phyloP scores from a whole-genome alignment of 2,888 invertebrate species.

The Therioaphis trifolii region DNA sequence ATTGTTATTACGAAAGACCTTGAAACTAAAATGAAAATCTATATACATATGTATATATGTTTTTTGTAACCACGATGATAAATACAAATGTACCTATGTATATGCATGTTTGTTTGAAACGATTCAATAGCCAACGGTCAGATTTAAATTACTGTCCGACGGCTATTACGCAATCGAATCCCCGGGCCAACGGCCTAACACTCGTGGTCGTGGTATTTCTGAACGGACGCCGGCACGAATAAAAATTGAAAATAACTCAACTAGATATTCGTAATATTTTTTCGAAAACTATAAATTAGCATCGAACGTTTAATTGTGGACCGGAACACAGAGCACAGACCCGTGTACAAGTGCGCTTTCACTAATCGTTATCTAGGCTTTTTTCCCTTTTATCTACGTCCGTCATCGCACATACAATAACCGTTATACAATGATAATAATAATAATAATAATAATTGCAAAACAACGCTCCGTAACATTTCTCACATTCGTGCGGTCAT shows the following conservation, averaged over 20 bases:
- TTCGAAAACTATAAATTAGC: conserved; percentile 29
- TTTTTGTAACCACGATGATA: no score
- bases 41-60: not conserved
- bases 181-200: not conserved
- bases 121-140: not conserved
- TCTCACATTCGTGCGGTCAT: conserved; percentile 3
- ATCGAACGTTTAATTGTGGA: conserved; percentile 18
- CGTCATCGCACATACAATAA: conserved; percentile 27
- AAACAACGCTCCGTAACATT: conserved; percentile 55
- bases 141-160: not conserved
- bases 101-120: not conserved
- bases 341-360: conserved; percentile 43
- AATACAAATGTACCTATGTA: no score
- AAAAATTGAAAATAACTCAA: not conserved
- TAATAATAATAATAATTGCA: conserved; percentile 40
- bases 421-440: conserved; percentile 34
- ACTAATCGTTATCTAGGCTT: conserved; percentile 58
- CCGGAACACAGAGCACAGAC: conserved; percentile 32
- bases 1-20: conserved; percentile 18
- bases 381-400: conserved; percentile 6
- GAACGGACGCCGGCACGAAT: not conserved
- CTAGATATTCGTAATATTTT: conserved; percentile 7
- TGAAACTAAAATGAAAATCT: conserved; percentile 48
- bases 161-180: not conserved
- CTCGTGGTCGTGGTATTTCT: not conserved